Conservation (phyloP, 2,113 vertebrate species). For the Neotoma lepida region DNA sequence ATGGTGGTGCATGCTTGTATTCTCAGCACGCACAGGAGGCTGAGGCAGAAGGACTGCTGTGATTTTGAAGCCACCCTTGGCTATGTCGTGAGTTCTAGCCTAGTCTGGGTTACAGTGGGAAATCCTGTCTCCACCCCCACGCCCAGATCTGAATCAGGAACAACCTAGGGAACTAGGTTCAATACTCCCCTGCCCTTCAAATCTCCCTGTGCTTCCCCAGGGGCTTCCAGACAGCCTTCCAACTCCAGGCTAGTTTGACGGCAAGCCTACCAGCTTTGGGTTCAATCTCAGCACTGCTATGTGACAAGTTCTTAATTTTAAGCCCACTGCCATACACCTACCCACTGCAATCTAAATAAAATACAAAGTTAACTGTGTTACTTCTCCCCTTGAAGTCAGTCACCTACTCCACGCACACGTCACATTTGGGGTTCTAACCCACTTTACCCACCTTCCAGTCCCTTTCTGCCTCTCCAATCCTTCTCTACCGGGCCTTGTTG, state of each 20-base stretch:
- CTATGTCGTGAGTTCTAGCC: not conserved
- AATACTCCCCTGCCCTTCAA: not conserved
- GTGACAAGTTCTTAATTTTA: constrained; percentile 12
- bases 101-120: not conserved
- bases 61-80: not conserved
- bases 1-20: not conserved
- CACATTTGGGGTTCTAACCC: not conserved
- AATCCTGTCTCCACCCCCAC: not conserved
- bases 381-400: not conserved
- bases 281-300: constrained; percentile 18
- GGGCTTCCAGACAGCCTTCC: not conserved
- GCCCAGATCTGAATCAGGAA: not conserved
- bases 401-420: not conserved
- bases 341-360: constrained; percentile 52
- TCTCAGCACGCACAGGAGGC: not conserved
- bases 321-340: constrained; percentile 10
- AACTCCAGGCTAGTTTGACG: not conserved
- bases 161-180: not conserved
- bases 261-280: not conserved
- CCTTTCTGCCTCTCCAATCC: too few species aligned
- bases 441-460: too few species aligned
- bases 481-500: too few species aligned
- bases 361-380: not conserved
- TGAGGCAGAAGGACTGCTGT: not conserved
- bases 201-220: not conserved